Percentiles rank a stretch among this genome's conserved stretches.
phyloP scores from a whole-genome alignment of 2,888 invertebrate genomes.

The Napeogenes sylphis region DNA sequence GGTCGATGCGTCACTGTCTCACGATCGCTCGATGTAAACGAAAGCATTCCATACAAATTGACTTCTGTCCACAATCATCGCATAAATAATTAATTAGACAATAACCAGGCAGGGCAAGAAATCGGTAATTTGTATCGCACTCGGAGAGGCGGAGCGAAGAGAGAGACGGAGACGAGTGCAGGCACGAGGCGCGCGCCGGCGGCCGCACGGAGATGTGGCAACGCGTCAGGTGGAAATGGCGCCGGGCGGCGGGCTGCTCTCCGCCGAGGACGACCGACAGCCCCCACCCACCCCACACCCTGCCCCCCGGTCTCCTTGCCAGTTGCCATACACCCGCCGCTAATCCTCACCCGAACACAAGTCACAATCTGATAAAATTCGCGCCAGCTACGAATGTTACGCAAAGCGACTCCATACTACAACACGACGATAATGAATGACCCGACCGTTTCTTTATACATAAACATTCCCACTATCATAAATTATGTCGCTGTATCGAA shows the following conservation, averaged over 20 bases:
- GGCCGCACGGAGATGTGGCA: conserved; percentile 70
- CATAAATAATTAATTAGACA: conserved; percentile 73
- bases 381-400: conserved; percentile 77
- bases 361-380: conserved; percentile 73
- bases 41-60: conserved; percentile 65
- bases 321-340: conserved; percentile 54
- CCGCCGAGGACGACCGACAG: conserved; percentile 62
- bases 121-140: conserved; percentile 74
- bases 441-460: conserved; percentile 59
- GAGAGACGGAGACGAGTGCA: conserved; percentile 65
- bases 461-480: conserved; percentile 55
- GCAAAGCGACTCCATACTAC: conserved; percentile 71
- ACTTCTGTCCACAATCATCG: conserved; percentile 64
- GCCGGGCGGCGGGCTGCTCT: conserved; percentile 63
- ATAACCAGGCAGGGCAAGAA: conserved; percentile 74
- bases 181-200: conserved; percentile 67
- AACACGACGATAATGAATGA: conserved; percentile 71
- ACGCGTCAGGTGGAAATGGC: conserved; percentile 77
- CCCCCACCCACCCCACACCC: conserved; percentile 44
- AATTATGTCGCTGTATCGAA: conserved; percentile 56
- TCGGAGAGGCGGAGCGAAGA: conserved; percentile 69
- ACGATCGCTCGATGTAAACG: conserved; percentile 48
- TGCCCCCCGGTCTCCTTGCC: conserved; percentile 42
- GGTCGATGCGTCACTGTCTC: conserved; percentile 62
- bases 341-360: conserved; percentile 69